Conservation (phyloP, 2,888 invertebrate genomes). For the Lasioglossum oenotherae region DNA sequence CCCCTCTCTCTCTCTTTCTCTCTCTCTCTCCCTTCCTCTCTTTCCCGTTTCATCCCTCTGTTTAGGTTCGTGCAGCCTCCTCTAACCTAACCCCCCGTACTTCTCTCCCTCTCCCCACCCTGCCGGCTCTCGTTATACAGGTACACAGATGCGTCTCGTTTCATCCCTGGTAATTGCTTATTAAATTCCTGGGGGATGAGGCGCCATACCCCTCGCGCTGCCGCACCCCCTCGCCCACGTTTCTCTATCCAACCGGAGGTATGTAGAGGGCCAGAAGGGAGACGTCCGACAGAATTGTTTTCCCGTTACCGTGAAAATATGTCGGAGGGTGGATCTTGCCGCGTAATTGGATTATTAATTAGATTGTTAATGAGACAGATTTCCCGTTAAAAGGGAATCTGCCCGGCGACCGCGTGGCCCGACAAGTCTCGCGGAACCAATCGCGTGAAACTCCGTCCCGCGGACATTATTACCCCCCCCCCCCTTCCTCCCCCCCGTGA, state of each 20-base stretch:
- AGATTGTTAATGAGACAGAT: conserved; percentile 83
- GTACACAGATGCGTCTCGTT: conserved; percentile 81
- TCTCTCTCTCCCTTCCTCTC: neutral
- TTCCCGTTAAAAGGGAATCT: conserved; percentile 72
- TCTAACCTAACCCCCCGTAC: conserved; percentile 9
- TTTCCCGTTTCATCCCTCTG: conserved; percentile 33
- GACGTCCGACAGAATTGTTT: conserved; percentile 78
- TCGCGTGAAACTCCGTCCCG: conserved; percentile 45
- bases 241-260: conserved; percentile 67
- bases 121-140: conserved; percentile 72
- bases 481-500: neutral
- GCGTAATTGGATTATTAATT: conserved; percentile 84
- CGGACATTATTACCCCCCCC: conserved; percentile 31
- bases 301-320: conserved; percentile 81
- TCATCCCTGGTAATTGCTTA: conserved; percentile 82
- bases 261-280: conserved; percentile 65
- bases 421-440: conserved; percentile 31
- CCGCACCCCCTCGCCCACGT: conserved; percentile 42
- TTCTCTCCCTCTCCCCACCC: conserved; percentile 23
- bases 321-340: conserved; percentile 76
- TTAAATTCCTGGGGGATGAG: conserved; percentile 79
- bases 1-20: neutral
- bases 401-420: neutral
- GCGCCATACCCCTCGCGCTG: conserved; percentile 50
- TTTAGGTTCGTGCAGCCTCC: conserved; percentile 57